These are phyloP conservation scores for Acrocyrtus sp. DNA, from an alignment of 2,888 invertebrate species.

Conservation along the genomic window DNA sequence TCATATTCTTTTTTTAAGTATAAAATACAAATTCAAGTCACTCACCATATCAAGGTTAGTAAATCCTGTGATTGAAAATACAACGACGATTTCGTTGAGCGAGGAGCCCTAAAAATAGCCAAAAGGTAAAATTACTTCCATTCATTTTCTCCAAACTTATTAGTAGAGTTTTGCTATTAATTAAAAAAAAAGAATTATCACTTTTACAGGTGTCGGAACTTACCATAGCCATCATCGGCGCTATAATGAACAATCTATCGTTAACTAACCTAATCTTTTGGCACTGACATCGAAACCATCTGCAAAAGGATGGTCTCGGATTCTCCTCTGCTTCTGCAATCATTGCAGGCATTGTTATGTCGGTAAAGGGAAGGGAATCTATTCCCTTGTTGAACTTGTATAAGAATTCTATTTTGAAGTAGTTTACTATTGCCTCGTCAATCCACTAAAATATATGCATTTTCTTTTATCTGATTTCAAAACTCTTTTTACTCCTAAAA, in stretches of 20 bases:
- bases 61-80: constrained; percentile 52
- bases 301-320: constrained; percentile 38
- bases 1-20: no score
- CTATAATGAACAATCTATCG: constrained; percentile 44
- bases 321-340: constrained; percentile 40
- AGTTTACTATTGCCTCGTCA: no score
- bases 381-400: constrained; percentile 29
- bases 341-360: constrained; percentile 38
- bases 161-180: background rate
- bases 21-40: no score
- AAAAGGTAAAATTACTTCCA: no score
- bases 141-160: background rate
- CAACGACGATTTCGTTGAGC: constrained; percentile 49
- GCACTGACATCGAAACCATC: constrained; percentile 53
- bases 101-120: constrained; percentile 43
- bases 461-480: no score
- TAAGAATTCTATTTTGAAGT: constrained; percentile 31
- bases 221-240: constrained; percentile 50
- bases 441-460: no score
- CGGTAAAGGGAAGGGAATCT: constrained; percentile 12
- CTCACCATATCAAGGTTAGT: constrained; percentile 44
- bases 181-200: no score
- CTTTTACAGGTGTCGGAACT: no score
- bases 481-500: no score
- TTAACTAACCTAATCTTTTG: constrained; percentile 47